These are phyloP conservation scores for Petrolisthes manimaculis DNA, from an alignment of 2,888 invertebrate genomes.

Conservation along the genomic window DNA sequence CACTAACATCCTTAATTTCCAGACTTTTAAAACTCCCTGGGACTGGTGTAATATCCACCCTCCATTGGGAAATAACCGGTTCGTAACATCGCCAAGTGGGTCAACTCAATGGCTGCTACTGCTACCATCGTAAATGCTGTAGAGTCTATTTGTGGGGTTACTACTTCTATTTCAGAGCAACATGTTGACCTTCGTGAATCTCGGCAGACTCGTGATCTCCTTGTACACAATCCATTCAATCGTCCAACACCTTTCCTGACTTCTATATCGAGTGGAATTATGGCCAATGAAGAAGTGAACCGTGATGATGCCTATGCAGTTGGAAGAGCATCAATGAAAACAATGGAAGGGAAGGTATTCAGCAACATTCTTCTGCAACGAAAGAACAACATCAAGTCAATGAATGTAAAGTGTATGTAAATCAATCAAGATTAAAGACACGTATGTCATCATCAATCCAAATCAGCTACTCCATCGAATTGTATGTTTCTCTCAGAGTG, in stretches of 20 bases:
- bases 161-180: conserved; percentile 15
- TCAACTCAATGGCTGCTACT: conserved; percentile 14
- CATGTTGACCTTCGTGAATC: conserved; percentile 37
- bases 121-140: conserved; percentile 12
- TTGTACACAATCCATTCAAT: conserved; percentile 37
- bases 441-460: conserved; percentile 17
- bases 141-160: conserved; percentile 29
- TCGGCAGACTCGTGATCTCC: conserved; percentile 31
- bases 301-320: conserved; percentile 30
- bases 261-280: conserved; percentile 31
- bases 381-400: conserved; percentile 34
- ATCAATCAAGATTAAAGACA: conserved; percentile 32
- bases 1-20: too few species aligned
- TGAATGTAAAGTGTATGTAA: conserved; percentile 28
- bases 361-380: conserved; percentile 28
- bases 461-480: conserved; percentile 34
- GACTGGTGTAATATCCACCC: too few species aligned
- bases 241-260: conserved; percentile 27
- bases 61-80: too few species aligned
- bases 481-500: conserved; percentile 17
- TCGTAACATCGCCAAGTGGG: too few species aligned
- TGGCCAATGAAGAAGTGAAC: conserved; percentile 36
- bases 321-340: conserved; percentile 41
- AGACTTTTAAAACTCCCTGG: too few species aligned
- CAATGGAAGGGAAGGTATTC: conserved; percentile 42